Evolutionary conservation across 2,113 vertebrate genomes (phyloP), one percentile per base, ranked within the genome.

Genomic region (Alligator mississippiensis): DNA sequence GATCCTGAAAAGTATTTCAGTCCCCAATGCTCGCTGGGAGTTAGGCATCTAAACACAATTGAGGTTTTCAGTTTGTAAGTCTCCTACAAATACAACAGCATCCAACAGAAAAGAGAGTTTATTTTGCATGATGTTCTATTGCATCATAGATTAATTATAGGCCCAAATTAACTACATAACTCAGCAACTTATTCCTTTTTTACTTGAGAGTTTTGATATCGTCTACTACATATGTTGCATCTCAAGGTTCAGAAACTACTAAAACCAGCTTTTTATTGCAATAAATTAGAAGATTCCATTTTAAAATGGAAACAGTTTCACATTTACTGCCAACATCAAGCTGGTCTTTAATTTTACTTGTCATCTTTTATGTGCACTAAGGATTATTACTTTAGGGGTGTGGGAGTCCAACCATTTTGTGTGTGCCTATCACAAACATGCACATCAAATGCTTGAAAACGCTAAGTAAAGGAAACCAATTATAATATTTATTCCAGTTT

Each of bases 211-310:
- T 89, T 82, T 88, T 66, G 62, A n/a, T 88, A 66, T 89, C 93
- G 59, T 89, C 55, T 90, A 93, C 90, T 72, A 76, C 89, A 94
- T 21, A 64, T 94, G 92, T 92, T 95, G 93, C 86, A 92, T 96
- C 83, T 96, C 78, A 92, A 66, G 19, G 64, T 84, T 96, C 92
- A 94, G 88, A 94, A 95, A 95, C 87, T 93, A 70, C 85, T 74
- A 94, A 85, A 85, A 96, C 58, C 92, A 80, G 13, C 95, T 93
- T 47, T 97, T 97, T 92, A 84, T 96, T 92, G 89, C 80, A 58
- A 88, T 93, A 92, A 94, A 91, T 77, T 77, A 77, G 80, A 75
- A 93, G 58, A 86, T 92, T 94, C 94, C 77, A 93, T 94, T 94
- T 94, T 75, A 82, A 19, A 24, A 22, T 74, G 30, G 22, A 47